Conservation (phyloP, 2,797 vertebrate species). For the Pachyuromys duprasi region DNA sequence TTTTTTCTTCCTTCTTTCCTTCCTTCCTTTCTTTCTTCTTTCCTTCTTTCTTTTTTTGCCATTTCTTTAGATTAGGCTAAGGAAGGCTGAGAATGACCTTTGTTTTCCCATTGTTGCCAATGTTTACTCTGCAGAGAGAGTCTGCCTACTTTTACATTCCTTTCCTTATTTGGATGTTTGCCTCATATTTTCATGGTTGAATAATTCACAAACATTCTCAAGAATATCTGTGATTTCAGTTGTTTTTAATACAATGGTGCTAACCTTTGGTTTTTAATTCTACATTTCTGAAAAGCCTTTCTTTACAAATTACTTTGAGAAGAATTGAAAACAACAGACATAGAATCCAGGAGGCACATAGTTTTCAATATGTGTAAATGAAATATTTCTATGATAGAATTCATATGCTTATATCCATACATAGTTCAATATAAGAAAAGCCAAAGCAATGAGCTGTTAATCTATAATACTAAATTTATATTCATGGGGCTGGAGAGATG, state of each 20-base stretch:
- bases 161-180: not conserved
- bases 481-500: not conserved
- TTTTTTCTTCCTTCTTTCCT: not conserved
- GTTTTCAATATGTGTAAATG: constrained; percentile 14
- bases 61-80: not conserved
- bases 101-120: constrained; percentile 11
- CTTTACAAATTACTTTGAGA: constrained; percentile 44
- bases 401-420: not conserved
- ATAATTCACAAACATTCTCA: constrained; percentile 15
- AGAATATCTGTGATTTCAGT: constrained; percentile 51
- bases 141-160: not conserved
- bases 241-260: constrained; percentile 6
- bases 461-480: not conserved
- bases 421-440: not conserved
- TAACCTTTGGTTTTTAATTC: constrained; percentile 33
- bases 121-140: not conserved
- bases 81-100: not conserved
- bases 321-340: constrained; percentile 39
- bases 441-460: not conserved
- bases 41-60: not conserved
- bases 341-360: not conserved
- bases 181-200: constrained; percentile 18
- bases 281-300: constrained; percentile 48
- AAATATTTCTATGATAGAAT: constrained; percentile 9
- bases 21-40: not conserved